Evolutionary conservation across 2,797 vertebrate genomes (phyloP).

Genomic region (Hyperoplus immaculatus): DNA sequence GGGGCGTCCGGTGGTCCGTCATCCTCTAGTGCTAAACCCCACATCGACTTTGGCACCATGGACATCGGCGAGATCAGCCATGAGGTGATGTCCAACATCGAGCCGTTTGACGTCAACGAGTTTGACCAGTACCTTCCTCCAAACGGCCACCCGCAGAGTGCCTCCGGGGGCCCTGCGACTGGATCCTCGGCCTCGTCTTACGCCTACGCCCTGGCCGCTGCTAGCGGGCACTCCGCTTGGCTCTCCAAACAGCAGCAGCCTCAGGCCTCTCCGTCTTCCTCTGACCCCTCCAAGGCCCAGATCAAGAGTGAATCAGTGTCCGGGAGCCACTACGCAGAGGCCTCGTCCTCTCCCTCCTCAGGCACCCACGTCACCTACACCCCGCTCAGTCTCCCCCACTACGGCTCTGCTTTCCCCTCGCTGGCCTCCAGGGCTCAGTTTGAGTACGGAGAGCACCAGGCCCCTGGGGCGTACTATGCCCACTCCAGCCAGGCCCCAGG

Average conservation of each 20-base stretch:
- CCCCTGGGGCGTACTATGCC: conserved; percentile 95
- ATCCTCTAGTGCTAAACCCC: conserved; percentile 90
- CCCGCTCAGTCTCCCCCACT: conserved; percentile 97
- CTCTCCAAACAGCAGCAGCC: conserved; percentile 90
- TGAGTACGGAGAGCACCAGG: conserved; percentile 96
- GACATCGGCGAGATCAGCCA: conserved; percentile 99
- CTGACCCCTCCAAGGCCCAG: conserved; percentile 85
- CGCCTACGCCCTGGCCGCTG: conserved; percentile 92
- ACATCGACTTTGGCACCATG: conserved; percentile 99
- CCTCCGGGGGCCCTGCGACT: conserved; percentile 73
- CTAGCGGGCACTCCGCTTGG: conserved; percentile 91
- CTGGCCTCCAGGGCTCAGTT: conserved; percentile 98
- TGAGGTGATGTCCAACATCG: conserved; percentile 99
- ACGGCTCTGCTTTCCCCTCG: conserved; percentile 95
- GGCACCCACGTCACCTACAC: conserved; percentile 96
- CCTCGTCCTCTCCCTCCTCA: conserved; percentile 88
- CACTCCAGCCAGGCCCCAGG: conserved; percentile 95
- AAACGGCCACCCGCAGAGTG: conserved; percentile 93
- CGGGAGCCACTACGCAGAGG: conserved; percentile 90
- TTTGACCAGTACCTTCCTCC: conserved; percentile 98
- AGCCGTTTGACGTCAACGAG: conserved; percentile 98
- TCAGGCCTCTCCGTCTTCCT: conserved; percentile 81
- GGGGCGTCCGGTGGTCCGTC: conserved; percentile 81
- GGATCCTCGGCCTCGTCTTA: conserved; percentile 85
- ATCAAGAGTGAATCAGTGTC: conserved; percentile 86